Base-by-base conservation (phyloP, 1,140 invertebrate genomes). In the Bombus consobrinus region DNA sequence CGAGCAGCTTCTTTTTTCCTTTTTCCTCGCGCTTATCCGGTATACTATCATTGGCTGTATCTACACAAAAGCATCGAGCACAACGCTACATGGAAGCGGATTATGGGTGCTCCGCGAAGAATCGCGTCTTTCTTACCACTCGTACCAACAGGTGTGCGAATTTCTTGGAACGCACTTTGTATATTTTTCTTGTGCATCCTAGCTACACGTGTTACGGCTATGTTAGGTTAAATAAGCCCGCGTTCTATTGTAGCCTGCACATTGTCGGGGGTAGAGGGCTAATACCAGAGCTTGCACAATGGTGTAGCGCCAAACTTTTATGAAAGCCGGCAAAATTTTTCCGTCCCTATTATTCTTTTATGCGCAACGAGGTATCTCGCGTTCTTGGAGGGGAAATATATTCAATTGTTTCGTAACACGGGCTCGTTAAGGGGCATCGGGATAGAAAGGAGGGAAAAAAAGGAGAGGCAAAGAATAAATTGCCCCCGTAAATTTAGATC, bases 111-210 rank as follows among this genome's bases (percentile, higher is more conserved):
- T 41, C 10, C 15, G 28, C 62, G 71, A 82, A 53, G 81, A 75
- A 82, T 82, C 81, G 57, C 57, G 32, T 34, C 71, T 82, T 82
- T 39, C 71, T 15, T n/a, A 32, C 12, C 53, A 22, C 25, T 62
- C 22, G 18, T 28, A 12, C 71, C 71, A 82, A 82, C 81, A 82
- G 81, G 81, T 82, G 81, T 82, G 81, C 81, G 22, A 82, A 41
- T 75, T 64, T 64, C 81, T 41, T n/a, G 32, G 57, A 64, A 66
- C 37, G 57, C 25, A 74, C 32, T 75, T 64, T 75, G 32, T 82
- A 39, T 37, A 43, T 75, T 82, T 82, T 25, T 41, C 43, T 59
- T 41, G 13, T 37, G 37, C n/a, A 47, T 74, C 41, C 28, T 10
- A 32, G 34, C n/a, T 72, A n/a, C 53, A 22, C 53, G 69, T 28